A percentile compares a stretch with the other conserved stretches of the same genome.
Conservation (phyloP, 2,888 invertebrate species). For the Habroteleia sp. region DNA sequence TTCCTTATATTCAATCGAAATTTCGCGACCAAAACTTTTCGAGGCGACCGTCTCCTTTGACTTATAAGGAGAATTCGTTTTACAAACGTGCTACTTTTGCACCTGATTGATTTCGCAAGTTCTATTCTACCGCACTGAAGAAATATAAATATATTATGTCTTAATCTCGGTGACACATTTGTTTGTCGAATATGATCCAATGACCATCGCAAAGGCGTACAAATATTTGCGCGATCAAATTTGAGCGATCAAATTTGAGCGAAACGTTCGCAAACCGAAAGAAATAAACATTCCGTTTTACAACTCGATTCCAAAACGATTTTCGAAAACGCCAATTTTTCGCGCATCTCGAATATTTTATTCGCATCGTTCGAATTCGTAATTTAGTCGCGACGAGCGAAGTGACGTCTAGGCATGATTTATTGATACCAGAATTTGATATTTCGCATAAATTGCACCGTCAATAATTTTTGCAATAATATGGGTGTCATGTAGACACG, state of each 20-base stretch:
- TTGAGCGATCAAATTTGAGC: too few relatives aligned
- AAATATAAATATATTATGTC: slow-evolving; percentile 40
- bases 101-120: slow-evolving; percentile 44
- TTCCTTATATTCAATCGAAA: too few relatives aligned
- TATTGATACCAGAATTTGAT: slow-evolving; percentile 38
- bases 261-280: too few relatives aligned
- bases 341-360: too few relatives aligned
- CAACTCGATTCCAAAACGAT: too few relatives aligned
- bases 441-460: slow-evolving; percentile 51
- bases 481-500: slow-evolving; percentile 63
- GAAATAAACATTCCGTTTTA: too few relatives aligned
- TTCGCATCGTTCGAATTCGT: too few relatives aligned
- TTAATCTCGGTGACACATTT: slow-evolving; percentile 48
- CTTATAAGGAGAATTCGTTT: slow-evolving; percentile 18
- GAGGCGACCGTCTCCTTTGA: slow-evolving; percentile 1
- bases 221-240: too few relatives aligned
- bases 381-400: not conserved
- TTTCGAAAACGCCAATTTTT: too few relatives aligned
- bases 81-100: slow-evolving; percentile 49
- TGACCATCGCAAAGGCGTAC: too few relatives aligned
- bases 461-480: slow-evolving; percentile 56
- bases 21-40: too few relatives aligned
- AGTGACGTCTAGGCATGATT: not conserved
- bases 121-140: slow-evolving; percentile 36
- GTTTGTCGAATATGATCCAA: slow-evolving; percentile 2